Base-by-base conservation (phyloP, 2,113 vertebrate species). In the Thinocorus orbignyianus region DNA sequence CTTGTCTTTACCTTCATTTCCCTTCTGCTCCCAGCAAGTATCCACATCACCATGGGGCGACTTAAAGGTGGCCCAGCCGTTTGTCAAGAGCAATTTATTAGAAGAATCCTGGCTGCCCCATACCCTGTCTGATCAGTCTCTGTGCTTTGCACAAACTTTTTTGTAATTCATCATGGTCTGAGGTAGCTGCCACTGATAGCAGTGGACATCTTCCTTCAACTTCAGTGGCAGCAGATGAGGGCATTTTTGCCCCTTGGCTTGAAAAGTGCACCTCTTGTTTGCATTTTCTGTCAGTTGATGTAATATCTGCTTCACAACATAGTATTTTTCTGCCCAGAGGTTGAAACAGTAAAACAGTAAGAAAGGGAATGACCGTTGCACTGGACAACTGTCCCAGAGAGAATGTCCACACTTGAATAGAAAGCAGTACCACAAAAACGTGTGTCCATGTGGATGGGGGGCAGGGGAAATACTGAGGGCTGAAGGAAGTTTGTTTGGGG, bases 81-180 rank as follows among this genome's bases (percentile, higher is more conserved):
- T 81, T 72, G 61, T 55, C 39, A 58, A 13, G 13, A 84, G 9
- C 28, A 57, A 72, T 72, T 79, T 72, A 48, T 84, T 55, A 68
- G 55, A 93, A 82, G 66, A 44, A 73, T 71, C 70, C 35, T 0
- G 0, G 48, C 30, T 68, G 33, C 81, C 28, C 52, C 10, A 1
- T 35, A 19, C n/a, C 18, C 60, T 42, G 14, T 25, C 54, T 39
- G 33, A 84, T 54, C 72, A 71, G 46, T 13, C 35, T 79, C 57
- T 0, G 0, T 54, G 73, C 52, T 93, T 89, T 85, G 70, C 41
- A 76, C 39, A 81, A 83, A 41, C 19, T 61, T 81, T 14, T 19
- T 91, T 84, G 44, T 16, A 81, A 46, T 91, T 89, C 0, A 0
- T 81, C 44, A 42, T n/a, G 0, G 0, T 81, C 49, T 54, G 19